Evolutionary conservation across 35 echinoderm and acorn worm species (phyloP).

Genomic region (Eucidaris tribuloides): DNA sequence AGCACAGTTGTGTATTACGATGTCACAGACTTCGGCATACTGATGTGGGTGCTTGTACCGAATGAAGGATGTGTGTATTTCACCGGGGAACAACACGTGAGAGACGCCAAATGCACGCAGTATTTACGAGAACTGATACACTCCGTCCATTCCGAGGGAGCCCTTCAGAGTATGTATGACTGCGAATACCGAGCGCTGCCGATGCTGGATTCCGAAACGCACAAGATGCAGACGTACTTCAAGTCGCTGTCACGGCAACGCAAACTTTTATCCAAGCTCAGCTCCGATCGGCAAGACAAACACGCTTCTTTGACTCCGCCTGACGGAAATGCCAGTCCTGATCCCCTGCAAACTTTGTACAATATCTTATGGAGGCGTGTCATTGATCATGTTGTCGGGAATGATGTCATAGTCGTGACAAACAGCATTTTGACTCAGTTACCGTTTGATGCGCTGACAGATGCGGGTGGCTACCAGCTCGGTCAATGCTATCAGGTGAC

Average conservation of each 20-base stretch:
- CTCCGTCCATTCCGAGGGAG: constrained; percentile 3
- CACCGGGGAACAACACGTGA: background rate
- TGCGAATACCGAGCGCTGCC: constrained; percentile 71
- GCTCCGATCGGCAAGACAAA: background rate
- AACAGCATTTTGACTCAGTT: constrained; percentile 44
- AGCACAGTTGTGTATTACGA: constrained; percentile 53
- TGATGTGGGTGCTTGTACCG: constrained; percentile 62
- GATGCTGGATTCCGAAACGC: constrained; percentile 37
- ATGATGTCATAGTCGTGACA: constrained; percentile 48
- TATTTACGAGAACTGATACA: constrained; percentile 24
- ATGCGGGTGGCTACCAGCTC: constrained; percentile 26
- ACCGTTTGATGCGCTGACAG: constrained; percentile 58
- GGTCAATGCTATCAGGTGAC: constrained; percentile 32
- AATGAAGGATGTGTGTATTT: constrained; percentile 54
- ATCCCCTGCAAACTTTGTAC: constrained; percentile 40
- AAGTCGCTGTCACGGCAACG: background rate
- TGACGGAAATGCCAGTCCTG: background rate
- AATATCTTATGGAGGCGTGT: constrained; percentile 23
- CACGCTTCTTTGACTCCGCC: background rate
- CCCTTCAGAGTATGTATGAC: constrained; percentile 41
- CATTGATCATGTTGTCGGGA: constrained; percentile 22
- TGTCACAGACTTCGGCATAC: constrained; percentile 33
- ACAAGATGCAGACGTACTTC: constrained; percentile 38
- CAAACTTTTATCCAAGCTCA: background rate
- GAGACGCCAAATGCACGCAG: background rate